Base-by-base conservation (phyloP, 2,797 vertebrate genomes). In the Ceryle rudis region DNA sequence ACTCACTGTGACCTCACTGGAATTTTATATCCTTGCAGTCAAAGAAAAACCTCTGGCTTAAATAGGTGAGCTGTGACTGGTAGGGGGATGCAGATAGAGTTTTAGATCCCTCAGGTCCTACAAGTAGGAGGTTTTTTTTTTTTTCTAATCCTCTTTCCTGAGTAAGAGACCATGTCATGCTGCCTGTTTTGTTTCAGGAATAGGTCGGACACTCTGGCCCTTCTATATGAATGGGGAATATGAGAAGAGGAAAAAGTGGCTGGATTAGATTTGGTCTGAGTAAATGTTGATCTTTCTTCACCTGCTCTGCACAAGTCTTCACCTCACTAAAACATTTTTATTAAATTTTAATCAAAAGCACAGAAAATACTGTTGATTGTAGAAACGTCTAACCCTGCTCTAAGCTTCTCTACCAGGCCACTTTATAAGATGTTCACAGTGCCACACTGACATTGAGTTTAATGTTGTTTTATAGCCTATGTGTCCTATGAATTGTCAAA, bases 271-370 rank as follows among this genome's bases (percentile, higher is more conserved):
- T 75, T 62, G 54, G 69, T 52, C 15, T 73, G 80, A 95, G 79
- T 95, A 88, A 97, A 97, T 97, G 97, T 97, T 97, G 96, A 97
- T 98, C 97, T 98, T 97, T 98, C 97, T 89, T 98, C 98, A 98
- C 98, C 97, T 98, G 95, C 93, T 97, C 95, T 96, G 94, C 89
- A 95, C 89, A 96, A 97, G 97, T 95, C 97, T 97, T 97, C 81
- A 69, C 93, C 96, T 97, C 23, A 64, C 66, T 89, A 91, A 97
- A 97, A 96, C 93, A 75, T 96, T 97, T 97, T 98, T 97, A 98
- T 98, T 98, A 98, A 97, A 97, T 97, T 98, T 98, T 98, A 98
- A 98, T 98, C 97, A 97, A 97, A 98, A 98, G 92, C 97, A 98
- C 94, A 97, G 88, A 97, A 97, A 97, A 97, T 96, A 94, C 73